These are phyloP conservation scores for Lydus trimaculatus DNA, from an alignment of 2,888 invertebrate genomes.

Conservation along the genomic window DNA sequence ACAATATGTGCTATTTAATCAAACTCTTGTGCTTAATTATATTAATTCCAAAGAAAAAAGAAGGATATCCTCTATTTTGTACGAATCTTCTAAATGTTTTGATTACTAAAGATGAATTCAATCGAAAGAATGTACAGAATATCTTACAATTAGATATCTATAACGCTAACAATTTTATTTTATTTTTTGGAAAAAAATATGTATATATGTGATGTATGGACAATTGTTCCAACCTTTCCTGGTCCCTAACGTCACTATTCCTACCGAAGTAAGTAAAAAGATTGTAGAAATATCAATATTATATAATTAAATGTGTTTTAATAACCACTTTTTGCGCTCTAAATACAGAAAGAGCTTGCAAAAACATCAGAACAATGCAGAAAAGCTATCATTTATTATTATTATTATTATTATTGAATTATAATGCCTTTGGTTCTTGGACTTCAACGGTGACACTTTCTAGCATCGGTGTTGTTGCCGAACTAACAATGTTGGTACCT, in stretches of 20 bases:
- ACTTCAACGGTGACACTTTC: conserved; percentile 81
- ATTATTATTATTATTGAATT: conserved; percentile 32
- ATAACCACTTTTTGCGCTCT: not conserved
- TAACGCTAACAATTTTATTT: conserved; percentile 15
- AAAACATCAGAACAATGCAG: conserved; percentile 1
- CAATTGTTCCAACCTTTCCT: conserved; percentile 50
- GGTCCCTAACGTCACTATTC: conserved; percentile 60
- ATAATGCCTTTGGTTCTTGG: conserved; percentile 67
- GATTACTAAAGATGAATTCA: conserved; percentile 19
- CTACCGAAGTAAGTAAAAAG: conserved; percentile 50
- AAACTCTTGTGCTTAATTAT: conserved; percentile 18
- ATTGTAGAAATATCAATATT: conserved; percentile 34
- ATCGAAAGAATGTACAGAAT: conserved; percentile 28
- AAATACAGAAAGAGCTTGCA: conserved; percentile 17
- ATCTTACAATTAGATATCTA: conserved; percentile 29
- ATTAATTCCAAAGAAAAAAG: conserved; percentile 1
- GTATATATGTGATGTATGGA: conserved; percentile 56
- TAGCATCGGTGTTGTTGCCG: conserved; percentile 61
- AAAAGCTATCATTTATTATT: conserved; percentile 16
- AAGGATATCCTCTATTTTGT: conserved; percentile 19
- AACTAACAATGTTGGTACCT: conserved; percentile 46
- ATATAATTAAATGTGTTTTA: not conserved
- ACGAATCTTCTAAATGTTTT: conserved; percentile 21
- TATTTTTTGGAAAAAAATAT: too few relatives aligned
- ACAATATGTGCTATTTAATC: conserved; percentile 10